Conservation (phyloP, 2,797 vertebrate genomes). For the Phyllotis vaccarum region DNA sequence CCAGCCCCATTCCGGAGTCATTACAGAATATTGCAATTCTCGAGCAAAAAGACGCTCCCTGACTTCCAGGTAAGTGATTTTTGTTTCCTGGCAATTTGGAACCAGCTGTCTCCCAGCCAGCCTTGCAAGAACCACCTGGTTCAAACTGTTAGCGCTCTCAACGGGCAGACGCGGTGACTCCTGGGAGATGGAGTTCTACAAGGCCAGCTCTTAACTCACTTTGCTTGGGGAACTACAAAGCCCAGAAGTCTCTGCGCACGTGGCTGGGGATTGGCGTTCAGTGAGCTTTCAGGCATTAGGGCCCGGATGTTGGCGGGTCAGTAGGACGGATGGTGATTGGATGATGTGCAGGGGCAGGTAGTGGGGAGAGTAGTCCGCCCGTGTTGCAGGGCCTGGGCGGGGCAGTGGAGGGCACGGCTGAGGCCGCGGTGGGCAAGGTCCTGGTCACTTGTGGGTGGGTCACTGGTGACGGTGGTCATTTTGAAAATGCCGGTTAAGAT, state of each 20-base stretch:
- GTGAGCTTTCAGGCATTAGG: background rate
- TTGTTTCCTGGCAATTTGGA: slow-evolving; percentile 58
- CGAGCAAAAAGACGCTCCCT: slow-evolving; percentile 48
- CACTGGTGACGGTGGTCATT: background rate
- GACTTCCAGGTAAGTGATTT: slow-evolving; percentile 75
- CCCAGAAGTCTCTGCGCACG: slow-evolving; percentile 40
- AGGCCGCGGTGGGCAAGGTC: background rate
- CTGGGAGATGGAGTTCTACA: slow-evolving; percentile 55
- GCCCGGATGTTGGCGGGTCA: background rate
- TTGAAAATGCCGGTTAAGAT: background rate
- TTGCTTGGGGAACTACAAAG: slow-evolving; percentile 47
- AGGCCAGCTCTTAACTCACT: fast-evolving
- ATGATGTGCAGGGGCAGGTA: fast-evolving
- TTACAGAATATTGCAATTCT: slow-evolving; percentile 40
- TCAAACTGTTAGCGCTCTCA: background rate
- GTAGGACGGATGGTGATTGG: background rate
- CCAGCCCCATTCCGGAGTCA: slow-evolving; percentile 16
- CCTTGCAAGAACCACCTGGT: background rate
- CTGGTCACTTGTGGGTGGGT: background rate
- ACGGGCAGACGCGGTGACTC: background rate
- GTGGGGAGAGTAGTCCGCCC: no score
- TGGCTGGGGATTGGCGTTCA: background rate
- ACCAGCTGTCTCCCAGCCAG: background rate
- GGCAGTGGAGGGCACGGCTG: background rate
- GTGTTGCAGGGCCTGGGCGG: background rate